Evolutionary conservation across 2,113 vertebrate genomes (phyloP), one percentile per base, ranked within the genome.

Genomic region (Podarcis cretensis): DNA sequence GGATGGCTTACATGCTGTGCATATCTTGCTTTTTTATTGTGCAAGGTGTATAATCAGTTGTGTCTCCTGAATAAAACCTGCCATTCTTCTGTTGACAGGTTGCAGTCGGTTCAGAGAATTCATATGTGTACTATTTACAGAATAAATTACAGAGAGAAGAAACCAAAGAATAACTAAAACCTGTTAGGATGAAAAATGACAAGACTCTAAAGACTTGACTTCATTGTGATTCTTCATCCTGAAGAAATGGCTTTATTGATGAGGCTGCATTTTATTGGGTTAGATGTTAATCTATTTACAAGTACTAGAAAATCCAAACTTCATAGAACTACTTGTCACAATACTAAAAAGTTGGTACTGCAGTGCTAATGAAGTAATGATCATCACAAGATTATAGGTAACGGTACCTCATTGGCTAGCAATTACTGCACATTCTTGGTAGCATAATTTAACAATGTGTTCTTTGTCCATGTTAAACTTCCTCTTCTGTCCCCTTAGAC

Each of bases 201-300:
- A 81, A 21, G 35, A 88, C 30, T 88, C 48, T 89, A 89, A 81
- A 85, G 5, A 89, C 80, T 35, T 75, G 92, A 77, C 89, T 57
- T 20, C 48, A 2, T 21, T 27, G 7, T 8, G 79, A 93, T 90
- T n/a, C 23, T 69, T 48, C 82, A 3, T 9, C 74, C 9, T 81
- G 30, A 83, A 68, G 90, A 88, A 35, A 69, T 83, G 37, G 13
- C 68, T 81, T 40, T 71, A 1, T 83, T 86, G 59, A 37, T 43
- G 30, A 78, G 75, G 84, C 75, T 20, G 78, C 88, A 78, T 88
- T 86, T 92, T 94, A 95, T 85, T 84, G 91, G 92, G 91, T 89
- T 93, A 86, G 86, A 20, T 90, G 0, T 74, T 74, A 82, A 88
- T 82, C 16, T 82, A 18, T 82, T 84, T 57, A 74, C 5, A 40